phyloP scores from a whole-genome alignment of 2,888 invertebrate genomes.

The Aporophyla lueneburgensis region DNA sequence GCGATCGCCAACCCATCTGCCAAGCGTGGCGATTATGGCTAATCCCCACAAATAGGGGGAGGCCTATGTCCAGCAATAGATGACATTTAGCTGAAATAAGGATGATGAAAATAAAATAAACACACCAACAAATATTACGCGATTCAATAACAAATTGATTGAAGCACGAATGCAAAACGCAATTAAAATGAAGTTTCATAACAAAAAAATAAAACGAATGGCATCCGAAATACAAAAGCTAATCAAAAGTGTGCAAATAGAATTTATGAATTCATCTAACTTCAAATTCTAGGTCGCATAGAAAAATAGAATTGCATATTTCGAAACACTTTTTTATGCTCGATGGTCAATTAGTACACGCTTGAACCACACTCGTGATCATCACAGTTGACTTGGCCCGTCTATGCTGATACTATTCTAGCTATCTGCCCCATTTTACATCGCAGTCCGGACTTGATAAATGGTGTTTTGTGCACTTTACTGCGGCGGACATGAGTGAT shows the following conservation, averaged over 20 bases:
- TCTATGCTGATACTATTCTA: constrained; percentile 21
- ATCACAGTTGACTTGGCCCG: constrained; percentile 45
- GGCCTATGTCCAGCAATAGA: too few relatives aligned
- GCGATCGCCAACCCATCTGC: too few relatives aligned
- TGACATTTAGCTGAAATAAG: too few relatives aligned
- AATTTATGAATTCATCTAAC: constrained; percentile 21
- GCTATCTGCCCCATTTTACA: constrained; percentile 33
- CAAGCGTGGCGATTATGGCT: too few relatives aligned
- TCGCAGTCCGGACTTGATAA: constrained; percentile 27
- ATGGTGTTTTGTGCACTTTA: constrained; percentile 41
- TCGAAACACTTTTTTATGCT: constrained; percentile 3
- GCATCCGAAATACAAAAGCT: constrained; percentile 34
- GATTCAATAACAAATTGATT: not conserved
- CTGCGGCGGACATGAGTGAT: constrained; percentile 32
- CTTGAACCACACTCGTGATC: constrained; percentile 19
- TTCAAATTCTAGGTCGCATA: not conserved
- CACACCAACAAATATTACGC: not conserved
- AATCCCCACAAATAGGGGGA: too few relatives aligned
- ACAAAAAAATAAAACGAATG: constrained; percentile 8
- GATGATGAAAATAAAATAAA: too few relatives aligned
- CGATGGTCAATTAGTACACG: constrained; percentile 40
- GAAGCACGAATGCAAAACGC: not conserved
- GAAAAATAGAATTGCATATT: constrained; percentile 13
- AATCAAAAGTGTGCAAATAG: constrained; percentile 41
- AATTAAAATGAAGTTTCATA: not conserved